Evolutionary conservation across 2,888 invertebrate species (phyloP), one percentile per base, ranked within the genome.

Genomic region (Erebia aethiops): DNA sequence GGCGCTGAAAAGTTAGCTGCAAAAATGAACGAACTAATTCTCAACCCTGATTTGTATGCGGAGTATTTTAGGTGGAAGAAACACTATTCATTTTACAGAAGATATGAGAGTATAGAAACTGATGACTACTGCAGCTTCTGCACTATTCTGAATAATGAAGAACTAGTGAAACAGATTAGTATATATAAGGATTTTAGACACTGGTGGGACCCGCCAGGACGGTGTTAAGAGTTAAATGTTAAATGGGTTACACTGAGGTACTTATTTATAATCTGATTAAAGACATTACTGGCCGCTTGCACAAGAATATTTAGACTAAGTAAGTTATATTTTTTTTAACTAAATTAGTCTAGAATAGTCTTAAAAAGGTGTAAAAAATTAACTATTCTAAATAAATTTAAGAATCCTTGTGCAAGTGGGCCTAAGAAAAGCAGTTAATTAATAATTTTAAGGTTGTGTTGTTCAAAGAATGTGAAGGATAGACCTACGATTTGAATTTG

Each of bases 61-160:
- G 78, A 88, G 41, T 92, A 85, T 75, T 92, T 92, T 71, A 84
- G 77, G 74, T 92, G 92, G 92, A 86, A 80, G 67, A 90, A 86
- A 52, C 84, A 92, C 73, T 93, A 92, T 70, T 80, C 82, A 0
- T 92, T 84, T 65, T 79, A 89, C 64, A 79, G 74, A 61, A 84
- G 84, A 60, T 72, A 70, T n/a, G 84, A 84, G 4, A 82, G 76
- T 26, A 16, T 79, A 16, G 87, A 89, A 43, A 90, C 89, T 0
- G 84, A 92, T 52, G 90, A 90, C 60, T 88, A 90, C 67, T 92
- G 92, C 72, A 80, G 81, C 35, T 85, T 93, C 71, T 92, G 92
- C 76, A 81, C 83, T 2, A 74, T 89, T 18, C 75, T 91, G 0
- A 89, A 88, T 63, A 79, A 91, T 51, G 80, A 87, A 1, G 76